These are phyloP conservation scores for Nannospalax galili DNA, from an alignment of 2,113 vertebrate species.

Conservation along the genomic window DNA sequence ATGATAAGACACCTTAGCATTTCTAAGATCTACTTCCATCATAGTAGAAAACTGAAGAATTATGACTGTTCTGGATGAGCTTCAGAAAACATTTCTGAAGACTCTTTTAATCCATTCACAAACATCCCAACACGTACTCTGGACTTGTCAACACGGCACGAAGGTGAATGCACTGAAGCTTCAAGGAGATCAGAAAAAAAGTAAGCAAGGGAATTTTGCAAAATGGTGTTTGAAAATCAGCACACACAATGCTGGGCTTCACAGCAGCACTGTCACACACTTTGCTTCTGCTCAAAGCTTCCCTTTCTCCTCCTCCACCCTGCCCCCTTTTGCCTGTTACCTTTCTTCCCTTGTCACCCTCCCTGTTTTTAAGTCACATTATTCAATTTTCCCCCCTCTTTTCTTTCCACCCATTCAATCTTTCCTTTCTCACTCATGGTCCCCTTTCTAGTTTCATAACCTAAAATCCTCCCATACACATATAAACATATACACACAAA, in stretches of 20 bases:
- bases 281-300: background rate
- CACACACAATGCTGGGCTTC: background rate
- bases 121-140: background rate
- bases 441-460: background rate
- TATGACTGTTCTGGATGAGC: background rate
- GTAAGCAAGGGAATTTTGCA: no score
- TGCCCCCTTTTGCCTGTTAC: background rate
- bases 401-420: background rate
- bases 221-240: no score
- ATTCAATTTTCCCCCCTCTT: background rate
- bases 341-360: background rate
- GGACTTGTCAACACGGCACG: background rate
- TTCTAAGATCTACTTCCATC: background rate
- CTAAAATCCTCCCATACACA: background rate
- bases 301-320: background rate
- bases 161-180: background rate
- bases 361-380: background rate
- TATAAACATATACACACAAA: background rate
- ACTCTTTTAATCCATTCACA: background rate
- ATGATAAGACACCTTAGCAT: conserved; percentile 23
- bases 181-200: background rate
- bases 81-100: background rate
- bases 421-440: background rate
- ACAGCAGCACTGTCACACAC: background rate
- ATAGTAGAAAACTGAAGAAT: background rate